Conservation (phyloP, 2,797 vertebrate species). For the Rhinichthys osculus region DNA sequence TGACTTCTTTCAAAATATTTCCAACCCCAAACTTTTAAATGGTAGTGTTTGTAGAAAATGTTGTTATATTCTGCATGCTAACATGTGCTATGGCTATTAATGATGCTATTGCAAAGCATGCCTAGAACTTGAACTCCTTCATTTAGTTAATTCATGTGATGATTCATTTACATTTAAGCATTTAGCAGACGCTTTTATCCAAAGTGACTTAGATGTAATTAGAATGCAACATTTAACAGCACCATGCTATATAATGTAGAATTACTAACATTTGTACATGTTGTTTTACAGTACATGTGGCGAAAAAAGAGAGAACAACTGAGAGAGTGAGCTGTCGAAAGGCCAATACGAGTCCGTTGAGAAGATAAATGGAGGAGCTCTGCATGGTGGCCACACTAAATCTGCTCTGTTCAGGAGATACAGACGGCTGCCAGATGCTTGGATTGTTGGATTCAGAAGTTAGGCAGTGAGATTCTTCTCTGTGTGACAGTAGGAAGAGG, state of each 20-base stretch:
- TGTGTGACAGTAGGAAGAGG: slow-evolving; percentile 30
- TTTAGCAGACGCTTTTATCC: neutral
- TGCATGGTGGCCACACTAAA: slow-evolving; percentile 25
- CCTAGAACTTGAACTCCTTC: neutral
- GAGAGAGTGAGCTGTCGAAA: slow-evolving; percentile 1
- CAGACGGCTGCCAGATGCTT: slow-evolving; percentile 33
- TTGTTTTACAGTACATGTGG: neutral
- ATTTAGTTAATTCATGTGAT: neutral
- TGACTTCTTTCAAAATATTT: neutral
- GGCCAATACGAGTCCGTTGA: neutral
- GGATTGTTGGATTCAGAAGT: slow-evolving; percentile 35
- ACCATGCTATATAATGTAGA: neutral
- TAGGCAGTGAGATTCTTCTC: slow-evolving; percentile 30
- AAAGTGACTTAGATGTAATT: neutral
- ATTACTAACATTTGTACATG: neutral
- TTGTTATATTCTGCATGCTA: neutral
- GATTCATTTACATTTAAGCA: neutral
- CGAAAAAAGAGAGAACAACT: neutral
- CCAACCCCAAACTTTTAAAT: neutral
- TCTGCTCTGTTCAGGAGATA: slow-evolving; percentile 42
- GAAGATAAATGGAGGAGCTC: slow-evolving; percentile 17
- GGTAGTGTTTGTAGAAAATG: neutral
- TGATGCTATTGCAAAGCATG: neutral
- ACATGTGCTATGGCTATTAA: neutral
- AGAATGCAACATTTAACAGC: neutral